Base-by-base conservation (phyloP, 2,797 vertebrate species). In the Crenichthys baileyi region DNA sequence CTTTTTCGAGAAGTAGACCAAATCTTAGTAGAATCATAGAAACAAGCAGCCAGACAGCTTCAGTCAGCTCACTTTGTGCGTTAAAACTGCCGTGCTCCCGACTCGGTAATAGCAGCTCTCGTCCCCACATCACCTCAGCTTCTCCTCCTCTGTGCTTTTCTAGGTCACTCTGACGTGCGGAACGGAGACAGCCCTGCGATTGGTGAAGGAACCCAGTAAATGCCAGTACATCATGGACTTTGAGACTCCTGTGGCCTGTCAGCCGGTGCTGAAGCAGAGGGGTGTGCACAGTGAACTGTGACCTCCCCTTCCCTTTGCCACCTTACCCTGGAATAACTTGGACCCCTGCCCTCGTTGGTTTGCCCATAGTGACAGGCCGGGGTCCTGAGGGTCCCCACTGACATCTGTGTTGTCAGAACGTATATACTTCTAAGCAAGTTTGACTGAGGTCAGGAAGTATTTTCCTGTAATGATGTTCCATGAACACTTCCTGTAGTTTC, bases 161-260 rank as follows among this genome's bases (percentile, higher is more conserved):
- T 95, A 96, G 96, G 96, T 97, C 94, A 94, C 88, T 60, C 70
- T 97, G 96, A 96, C 92, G 87, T 96, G 94, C 90, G 95, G 95
- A 86, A 93, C 93, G 86, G 92, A 96, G 95, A 96, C 94, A 94
- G 94, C 85, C 92, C 84, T 94, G 92, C 94, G 94, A 92, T 95
- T 90, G 89, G 92, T 93, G 89, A 92, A 93, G 93, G 94, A 95
- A 90, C 89, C 90, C 86, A 95, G 91, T 80, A 96, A 92, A 79
- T 93, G 91, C 87, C 85, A 88, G 83, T 90, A 93, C 84, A 81
- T 88, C 92, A 87, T 90, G 91, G 93, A 89, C 91, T 91, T 95
- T 63, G 89, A 95, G 80, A 94, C 55, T 71, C 92, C 87, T 63
- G 88, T 85, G 74, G 77, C 80, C 80, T 95, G 93, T 85, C 90